phyloP scores from a whole-genome alignment of 1,140 invertebrate species.

The Lineus longissimus region DNA sequence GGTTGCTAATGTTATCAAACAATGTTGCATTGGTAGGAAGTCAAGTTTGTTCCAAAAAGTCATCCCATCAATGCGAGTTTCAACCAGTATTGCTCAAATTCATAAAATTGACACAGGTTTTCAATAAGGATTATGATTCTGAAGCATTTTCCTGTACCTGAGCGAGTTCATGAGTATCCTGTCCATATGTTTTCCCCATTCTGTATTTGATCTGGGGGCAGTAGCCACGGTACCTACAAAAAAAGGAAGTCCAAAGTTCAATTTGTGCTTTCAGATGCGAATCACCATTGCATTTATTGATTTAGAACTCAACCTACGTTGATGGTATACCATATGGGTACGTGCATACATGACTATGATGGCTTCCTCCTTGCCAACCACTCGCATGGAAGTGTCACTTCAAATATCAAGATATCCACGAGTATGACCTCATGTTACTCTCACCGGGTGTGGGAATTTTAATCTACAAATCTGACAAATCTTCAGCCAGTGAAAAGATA shows the following conservation, averaged over 20 bases:
- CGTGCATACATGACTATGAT: no score
- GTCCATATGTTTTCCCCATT: constrained; percentile 52
- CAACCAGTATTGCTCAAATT: no score
- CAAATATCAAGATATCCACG: constrained; percentile 9
- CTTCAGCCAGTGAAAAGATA: background rate
- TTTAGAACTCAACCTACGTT: background rate
- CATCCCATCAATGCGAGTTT: no score
- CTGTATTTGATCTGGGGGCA: constrained; percentile 52
- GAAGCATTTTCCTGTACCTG: constrained; percentile 28
- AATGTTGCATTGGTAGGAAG: no score
- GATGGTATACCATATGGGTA: no score
- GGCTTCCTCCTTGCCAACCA: no score
- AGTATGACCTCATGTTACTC: no score
- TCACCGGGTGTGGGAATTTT: background rate
- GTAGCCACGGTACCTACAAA: constrained; percentile 50
- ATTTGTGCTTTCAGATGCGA: background rate
- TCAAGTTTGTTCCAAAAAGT: no score
- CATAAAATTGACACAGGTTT: no score
- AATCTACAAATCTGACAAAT: background rate
- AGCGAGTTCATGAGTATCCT: constrained; percentile 46
- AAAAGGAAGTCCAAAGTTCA: no score
- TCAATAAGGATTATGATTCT: no score
- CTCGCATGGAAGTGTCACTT: background rate
- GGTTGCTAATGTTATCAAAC: no score
- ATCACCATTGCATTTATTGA: background rate